phyloP scores from a whole-genome alignment of 2,888 invertebrate genomes.

The Drosophila picticornis region DNA sequence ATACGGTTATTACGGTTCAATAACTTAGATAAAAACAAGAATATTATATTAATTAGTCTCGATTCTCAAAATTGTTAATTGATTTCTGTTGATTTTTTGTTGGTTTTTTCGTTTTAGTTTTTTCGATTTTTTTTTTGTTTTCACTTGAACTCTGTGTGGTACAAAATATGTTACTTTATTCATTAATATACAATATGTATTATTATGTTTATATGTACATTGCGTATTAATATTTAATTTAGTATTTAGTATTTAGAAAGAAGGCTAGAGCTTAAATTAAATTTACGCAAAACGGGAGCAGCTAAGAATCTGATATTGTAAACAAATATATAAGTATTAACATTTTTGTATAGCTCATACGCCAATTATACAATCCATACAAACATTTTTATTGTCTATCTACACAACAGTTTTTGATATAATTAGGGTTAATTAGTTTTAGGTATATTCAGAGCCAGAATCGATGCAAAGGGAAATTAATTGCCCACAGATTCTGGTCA shows the following conservation, averaged over 20 bases:
- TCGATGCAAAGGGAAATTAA: not conserved
- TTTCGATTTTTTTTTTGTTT: constrained; percentile 13
- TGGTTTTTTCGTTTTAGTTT: constrained; percentile 21
- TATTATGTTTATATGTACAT: constrained; percentile 47
- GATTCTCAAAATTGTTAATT: constrained; percentile 25
- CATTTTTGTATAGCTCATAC: constrained; percentile 52
- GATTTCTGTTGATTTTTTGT: constrained; percentile 13
- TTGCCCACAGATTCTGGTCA: constrained; percentile 16
- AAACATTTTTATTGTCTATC: constrained; percentile 73
- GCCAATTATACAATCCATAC: constrained; percentile 54
- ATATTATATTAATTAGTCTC: not conserved
- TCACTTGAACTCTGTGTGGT: constrained; percentile 41
- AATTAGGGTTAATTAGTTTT: constrained; percentile 26
- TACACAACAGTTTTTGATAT: constrained; percentile 72
- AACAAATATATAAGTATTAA: constrained; percentile 46
- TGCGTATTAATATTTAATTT: constrained; percentile 29
- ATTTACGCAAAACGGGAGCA: constrained; percentile 24
- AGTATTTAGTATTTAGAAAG: constrained; percentile 30
- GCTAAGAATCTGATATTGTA: constrained; percentile 31
- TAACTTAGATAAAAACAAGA: not conserved
- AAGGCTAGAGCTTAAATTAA: constrained; percentile 21
- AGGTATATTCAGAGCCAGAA: constrained; percentile 19
- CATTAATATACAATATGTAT: constrained; percentile 50
- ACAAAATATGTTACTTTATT: constrained; percentile 70
- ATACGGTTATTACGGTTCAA: not conserved